A percentile compares a stretch with the other conserved stretches of the same genome.
These are phyloP conservation scores for Herpailurus yagouaroundi DNA, from an alignment of 2,113 vertebrate species.

Conservation along the genomic window DNA sequence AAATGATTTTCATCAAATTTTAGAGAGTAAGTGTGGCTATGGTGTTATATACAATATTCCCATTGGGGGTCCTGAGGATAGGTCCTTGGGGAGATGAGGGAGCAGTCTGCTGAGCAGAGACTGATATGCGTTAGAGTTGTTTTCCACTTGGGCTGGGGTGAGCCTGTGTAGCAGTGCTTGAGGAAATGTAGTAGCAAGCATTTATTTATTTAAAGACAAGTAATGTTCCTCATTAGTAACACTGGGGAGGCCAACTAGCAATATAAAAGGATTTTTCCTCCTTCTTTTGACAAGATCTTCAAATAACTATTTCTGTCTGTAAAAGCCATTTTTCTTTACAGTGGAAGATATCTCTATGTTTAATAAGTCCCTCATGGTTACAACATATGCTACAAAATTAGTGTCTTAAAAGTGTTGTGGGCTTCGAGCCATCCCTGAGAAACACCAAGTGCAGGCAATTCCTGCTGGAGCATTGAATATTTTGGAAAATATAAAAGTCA, in stretches of 20 bases:
- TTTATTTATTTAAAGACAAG: conserved; percentile 4
- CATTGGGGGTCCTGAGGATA: background rate
- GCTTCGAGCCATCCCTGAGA: background rate
- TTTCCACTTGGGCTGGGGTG: background rate
- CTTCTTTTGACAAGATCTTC: background rate
- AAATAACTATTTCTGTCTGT: conserved; percentile 24
- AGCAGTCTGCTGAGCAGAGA: background rate
- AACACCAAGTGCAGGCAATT: background rate
- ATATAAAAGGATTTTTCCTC: background rate
- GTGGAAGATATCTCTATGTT: background rate
- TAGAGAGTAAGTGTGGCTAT: background rate
- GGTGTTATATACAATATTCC: background rate
- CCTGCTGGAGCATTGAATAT: background rate
- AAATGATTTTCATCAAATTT: background rate
- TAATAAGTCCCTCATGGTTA: background rate
- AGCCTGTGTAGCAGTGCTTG: background rate
- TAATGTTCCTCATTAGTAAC: conserved; percentile 11
- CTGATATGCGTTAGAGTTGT: background rate
- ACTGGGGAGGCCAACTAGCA: background rate
- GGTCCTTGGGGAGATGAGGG: background rate
- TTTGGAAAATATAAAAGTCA: conserved; percentile 32
- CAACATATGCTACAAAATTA: background rate
- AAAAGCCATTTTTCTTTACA: conserved; percentile 11
- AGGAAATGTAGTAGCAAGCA: background rate
- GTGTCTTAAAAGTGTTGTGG: background rate